Evolutionary conservation across 1,140 invertebrate species (phyloP).

Genomic region (Diachasmimorpha longicaudata): DNA sequence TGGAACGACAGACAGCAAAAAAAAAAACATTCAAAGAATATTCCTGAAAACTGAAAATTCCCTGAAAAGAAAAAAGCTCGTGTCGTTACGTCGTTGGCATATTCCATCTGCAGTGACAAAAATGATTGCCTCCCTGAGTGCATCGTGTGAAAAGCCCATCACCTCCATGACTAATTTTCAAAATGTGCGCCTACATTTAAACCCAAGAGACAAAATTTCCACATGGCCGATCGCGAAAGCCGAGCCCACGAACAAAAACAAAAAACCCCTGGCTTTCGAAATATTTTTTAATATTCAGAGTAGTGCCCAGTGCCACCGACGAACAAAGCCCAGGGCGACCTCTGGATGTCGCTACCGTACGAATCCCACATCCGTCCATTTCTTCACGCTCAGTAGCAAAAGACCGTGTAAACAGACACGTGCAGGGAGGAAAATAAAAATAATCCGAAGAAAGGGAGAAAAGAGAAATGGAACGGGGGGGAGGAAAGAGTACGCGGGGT

Average conservation of each 20-base stretch:
- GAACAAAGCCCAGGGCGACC: too few species aligned
- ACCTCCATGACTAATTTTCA: conserved; percentile 53
- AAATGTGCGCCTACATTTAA: conserved; percentile 37
- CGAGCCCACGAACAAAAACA: not conserved
- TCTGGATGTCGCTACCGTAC: not conserved
- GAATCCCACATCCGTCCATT: not conserved
- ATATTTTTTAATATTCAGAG: conserved; percentile 52
- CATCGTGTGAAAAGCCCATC: not conserved
- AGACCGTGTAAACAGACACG: not conserved
- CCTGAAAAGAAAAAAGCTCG: too few species aligned
- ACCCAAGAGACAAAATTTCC: conserved; percentile 40
- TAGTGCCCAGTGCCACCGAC: conserved; percentile 41
- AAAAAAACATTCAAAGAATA: not conserved
- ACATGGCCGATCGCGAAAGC: conserved; percentile 44
- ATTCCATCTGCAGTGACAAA: not conserved
- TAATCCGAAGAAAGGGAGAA: not conserved
- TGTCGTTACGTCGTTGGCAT: too few species aligned
- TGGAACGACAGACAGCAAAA: not conserved
- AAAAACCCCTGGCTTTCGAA: not conserved
- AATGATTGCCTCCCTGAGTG: not conserved
- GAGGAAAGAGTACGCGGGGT: not conserved
- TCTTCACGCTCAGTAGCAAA: too few species aligned
- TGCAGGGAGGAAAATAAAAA: not conserved
- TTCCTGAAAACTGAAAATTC: not conserved
- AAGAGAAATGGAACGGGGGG: not conserved